Percentiles rank a stretch among this genome's conserved stretches.
phyloP scores from a whole-genome alignment of 2,888 invertebrate genomes.

The Aquatica leii region DNA sequence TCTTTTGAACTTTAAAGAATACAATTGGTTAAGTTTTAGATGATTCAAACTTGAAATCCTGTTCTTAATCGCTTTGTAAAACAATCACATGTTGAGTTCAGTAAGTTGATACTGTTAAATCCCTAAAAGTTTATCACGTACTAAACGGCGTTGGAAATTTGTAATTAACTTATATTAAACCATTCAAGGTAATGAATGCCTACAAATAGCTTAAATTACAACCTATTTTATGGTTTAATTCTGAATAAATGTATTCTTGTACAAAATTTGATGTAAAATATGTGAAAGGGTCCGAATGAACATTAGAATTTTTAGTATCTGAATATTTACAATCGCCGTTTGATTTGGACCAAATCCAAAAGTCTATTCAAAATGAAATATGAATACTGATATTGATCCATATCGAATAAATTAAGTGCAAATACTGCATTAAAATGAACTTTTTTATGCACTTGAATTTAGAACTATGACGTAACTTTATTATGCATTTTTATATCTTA shows the following conservation, averaged over 20 bases:
- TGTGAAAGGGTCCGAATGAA: neutral
- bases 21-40: constrained; percentile 23
- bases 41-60: constrained; percentile 32
- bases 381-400: constrained; percentile 9
- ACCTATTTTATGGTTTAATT: neutral
- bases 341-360: constrained; percentile 26
- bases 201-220: neutral
- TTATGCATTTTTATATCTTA: constrained; percentile 12
- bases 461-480: neutral
- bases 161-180: constrained; percentile 5
- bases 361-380: neutral
- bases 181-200: neutral
- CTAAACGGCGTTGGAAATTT: constrained; percentile 18
- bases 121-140: constrained; percentile 16
- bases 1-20: too few species aligned
- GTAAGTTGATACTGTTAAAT: constrained; percentile 14
- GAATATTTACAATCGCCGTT: constrained; percentile 8
- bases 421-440: constrained; percentile 12
- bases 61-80: constrained; percentile 30
- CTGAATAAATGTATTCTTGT: too few species aligned
- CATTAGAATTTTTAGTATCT: neutral
- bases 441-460: neutral
- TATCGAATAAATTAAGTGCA: constrained; percentile 16
- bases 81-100: constrained; percentile 27
- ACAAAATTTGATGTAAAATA: neutral